A percentile compares a stretch with the other conserved stretches of the same genome.
Evolutionary conservation across 2,113 vertebrate genomes (phyloP).

Genomic region (Hyperopisus bebe): DNA sequence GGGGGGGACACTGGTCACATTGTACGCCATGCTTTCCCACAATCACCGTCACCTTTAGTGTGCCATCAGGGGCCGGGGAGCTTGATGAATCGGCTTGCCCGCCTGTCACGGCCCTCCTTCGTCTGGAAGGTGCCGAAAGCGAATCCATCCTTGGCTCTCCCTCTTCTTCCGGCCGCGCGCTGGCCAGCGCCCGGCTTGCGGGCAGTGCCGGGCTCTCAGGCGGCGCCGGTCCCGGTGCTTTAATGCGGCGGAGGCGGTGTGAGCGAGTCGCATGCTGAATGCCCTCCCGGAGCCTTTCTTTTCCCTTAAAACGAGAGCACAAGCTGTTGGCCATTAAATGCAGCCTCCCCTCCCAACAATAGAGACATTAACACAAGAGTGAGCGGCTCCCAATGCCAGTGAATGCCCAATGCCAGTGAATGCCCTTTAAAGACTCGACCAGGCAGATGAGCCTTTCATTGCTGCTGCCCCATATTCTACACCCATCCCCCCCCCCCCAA

Average conservation of each 20-base stretch:
- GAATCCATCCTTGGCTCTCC: conserved; percentile 31
- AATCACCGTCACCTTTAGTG: neutral
- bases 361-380: conserved; percentile 68
- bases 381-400: conserved; percentile 56
- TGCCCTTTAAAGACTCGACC: conserved; percentile 13
- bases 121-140: conserved; percentile 2
- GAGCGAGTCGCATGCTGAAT: conserved; percentile 5
- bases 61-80: neutral
- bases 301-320: conserved; percentile 53
- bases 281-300: conserved; percentile 19
- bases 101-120: conserved; percentile 29
- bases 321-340: conserved; percentile 62
- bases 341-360: conserved; percentile 55
- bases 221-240: neutral
- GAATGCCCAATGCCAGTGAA: conserved; percentile 41
- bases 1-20: neutral
- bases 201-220: neutral
- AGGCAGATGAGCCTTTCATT: conserved; percentile 57
- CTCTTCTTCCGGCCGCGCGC: conserved; percentile 21
- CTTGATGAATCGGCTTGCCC: neutral
- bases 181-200: conserved; percentile 2
- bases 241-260: conserved; percentile 14
- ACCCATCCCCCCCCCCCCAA: neutral
- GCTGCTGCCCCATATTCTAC: conserved; percentile 40
- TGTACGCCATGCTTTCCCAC: neutral